Percentiles rank a stretch among this genome's conserved stretches.
Evolutionary conservation across 2,797 vertebrate genomes (phyloP).

Genomic region (Eremophila alpestris): DNA sequence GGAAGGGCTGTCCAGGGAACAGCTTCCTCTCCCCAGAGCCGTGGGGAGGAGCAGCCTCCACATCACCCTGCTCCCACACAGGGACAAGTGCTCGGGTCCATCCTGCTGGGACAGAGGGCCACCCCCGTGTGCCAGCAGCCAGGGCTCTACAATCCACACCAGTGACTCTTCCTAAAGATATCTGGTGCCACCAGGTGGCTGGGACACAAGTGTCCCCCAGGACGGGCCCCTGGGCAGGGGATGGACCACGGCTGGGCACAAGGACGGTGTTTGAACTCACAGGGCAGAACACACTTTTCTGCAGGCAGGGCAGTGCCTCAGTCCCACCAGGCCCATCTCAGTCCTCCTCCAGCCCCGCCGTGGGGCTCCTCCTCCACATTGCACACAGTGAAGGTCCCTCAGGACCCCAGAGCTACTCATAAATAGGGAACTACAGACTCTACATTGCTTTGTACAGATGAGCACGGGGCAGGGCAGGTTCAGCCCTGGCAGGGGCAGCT

Average conservation of each 20-base stretch:
- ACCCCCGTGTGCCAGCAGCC: neutral
- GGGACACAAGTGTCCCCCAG: neutral
- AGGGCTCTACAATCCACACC: neutral
- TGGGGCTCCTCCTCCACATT: slow-evolving; percentile 44
- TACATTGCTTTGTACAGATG: neutral
- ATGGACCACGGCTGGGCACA: neutral
- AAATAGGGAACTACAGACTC: slow-evolving; percentile 44
- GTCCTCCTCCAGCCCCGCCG: neutral
- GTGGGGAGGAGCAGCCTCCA: neutral
- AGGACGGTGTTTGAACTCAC: neutral
- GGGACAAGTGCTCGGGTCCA: neutral
- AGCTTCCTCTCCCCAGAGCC: neutral
- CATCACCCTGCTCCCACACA: accelerated
- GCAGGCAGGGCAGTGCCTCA: neutral
- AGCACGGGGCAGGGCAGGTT: neutral
- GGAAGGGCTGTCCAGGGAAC: neutral
- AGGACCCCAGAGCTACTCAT: slow-evolving; percentile 47
- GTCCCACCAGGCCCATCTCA: neutral
- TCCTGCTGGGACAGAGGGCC: neutral
- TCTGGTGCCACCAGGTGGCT: neutral
- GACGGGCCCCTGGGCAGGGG: neutral
- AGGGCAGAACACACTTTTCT: neutral
- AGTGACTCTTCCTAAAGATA: neutral
- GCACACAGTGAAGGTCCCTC: slow-evolving; percentile 45
- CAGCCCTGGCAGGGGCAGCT: neutral